Base-by-base conservation (phyloP, 2,888 invertebrate species). In the Cabera pusaria region DNA sequence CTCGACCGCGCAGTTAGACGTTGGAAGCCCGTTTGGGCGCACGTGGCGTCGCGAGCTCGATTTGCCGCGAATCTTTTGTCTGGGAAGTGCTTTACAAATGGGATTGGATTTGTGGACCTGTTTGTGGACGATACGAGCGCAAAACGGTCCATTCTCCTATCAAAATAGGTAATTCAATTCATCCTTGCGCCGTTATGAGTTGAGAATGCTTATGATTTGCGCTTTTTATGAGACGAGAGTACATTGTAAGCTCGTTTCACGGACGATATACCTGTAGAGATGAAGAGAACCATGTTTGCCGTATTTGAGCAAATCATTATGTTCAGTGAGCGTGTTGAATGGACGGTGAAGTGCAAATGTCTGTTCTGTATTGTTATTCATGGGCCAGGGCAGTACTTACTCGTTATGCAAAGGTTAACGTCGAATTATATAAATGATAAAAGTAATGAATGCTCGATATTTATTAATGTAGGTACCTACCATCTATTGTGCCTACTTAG, bases 1-100 rank as follows among this genome's bases (percentile, higher is more conserved):
- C 75, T 59, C 60, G 53, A 47, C 58, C 72, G 86, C 86, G 87
- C 87, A 87, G 87, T 86, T 62, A 64, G 61, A 59, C 56, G 62
- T 54, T 59, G 52, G 72, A 72, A 65, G 56, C 59, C 67, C 74
- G 73, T 54, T 63, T 70, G 70, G 72, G 42, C 71, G 78, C 86
- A 85, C 85, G 86, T 83, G 81, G 68, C 63, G 7, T 9, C 49
- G 57, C 48, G 55, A 57, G 58, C 64, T 63, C 65, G 59, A 66
- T 63, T 70, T 67, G 54, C 67, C 77, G 72, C 68, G 70, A 70
- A 59, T 63, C 72, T 71, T 75, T 81, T 78, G 72, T 80, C 73
- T 70, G 62, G 62, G 66, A 72, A 74, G 77, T 73, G 55, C 64
- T 64, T 52, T 58, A 61, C 63, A 66, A 74, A 78, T 68, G 54